Conservation (phyloP, 2,113 vertebrate species). For the Emydocephalus ijimae region DNA sequence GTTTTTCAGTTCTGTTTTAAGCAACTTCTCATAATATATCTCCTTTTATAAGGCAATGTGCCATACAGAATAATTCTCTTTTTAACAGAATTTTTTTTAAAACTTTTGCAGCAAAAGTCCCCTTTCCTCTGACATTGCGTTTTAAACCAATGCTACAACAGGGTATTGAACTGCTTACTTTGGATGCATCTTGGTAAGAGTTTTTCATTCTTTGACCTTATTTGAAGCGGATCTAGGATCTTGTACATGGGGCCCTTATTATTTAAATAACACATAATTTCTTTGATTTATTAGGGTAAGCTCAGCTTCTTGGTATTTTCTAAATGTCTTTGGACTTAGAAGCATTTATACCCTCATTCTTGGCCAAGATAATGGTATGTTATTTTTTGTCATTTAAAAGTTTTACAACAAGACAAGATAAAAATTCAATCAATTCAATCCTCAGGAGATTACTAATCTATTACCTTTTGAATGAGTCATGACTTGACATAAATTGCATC, state of each 20-base stretch:
- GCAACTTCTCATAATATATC: not conserved
- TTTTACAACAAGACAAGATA: not conserved
- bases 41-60: not conserved
- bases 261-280: not conserved
- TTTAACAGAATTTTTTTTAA: slow-evolving; percentile 8
- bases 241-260: not conserved
- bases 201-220: not conserved
- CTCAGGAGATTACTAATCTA: not conserved
- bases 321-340: slow-evolving; percentile 97
- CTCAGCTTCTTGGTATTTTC: slow-evolving; percentile 98
- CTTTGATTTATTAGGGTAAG: slow-evolving; percentile 83
- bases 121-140: slow-evolving; percentile 92
- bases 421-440: not conserved
- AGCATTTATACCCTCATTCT: slow-evolving; percentile 98
- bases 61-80: not conserved
- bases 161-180: slow-evolving; percentile 94
- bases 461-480: not conserved
- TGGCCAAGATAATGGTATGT: slow-evolving; percentile 96
- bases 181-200: slow-evolving; percentile 95
- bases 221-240: not conserved
- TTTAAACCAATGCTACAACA: slow-evolving; percentile 99
- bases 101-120: slow-evolving; percentile 85
- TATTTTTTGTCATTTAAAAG: not conserved
- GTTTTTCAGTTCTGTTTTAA: not conserved
- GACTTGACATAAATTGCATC: not conserved